Conservation (phyloP, 2,888 invertebrate species). For the Volucella inanis region DNA sequence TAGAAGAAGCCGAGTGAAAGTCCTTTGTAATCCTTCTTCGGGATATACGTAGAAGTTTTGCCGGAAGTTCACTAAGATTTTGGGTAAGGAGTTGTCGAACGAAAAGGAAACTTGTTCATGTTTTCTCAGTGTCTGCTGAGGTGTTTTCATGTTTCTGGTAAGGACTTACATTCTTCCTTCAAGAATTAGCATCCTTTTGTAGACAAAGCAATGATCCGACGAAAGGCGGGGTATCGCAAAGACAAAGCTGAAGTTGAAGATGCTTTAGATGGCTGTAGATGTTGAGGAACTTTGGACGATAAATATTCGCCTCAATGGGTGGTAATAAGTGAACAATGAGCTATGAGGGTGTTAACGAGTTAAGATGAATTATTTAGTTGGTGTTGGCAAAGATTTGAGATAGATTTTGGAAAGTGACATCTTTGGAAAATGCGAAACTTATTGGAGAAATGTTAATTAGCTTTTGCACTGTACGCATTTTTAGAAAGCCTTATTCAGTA, state of each 20-base stretch:
- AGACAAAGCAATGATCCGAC: not conserved
- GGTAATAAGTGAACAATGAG: conserved; percentile 17
- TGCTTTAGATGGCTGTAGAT: not conserved
- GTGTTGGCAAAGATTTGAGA: too few species aligned
- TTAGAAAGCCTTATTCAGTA: too few species aligned
- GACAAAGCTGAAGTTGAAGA: not conserved
- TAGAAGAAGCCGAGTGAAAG: not conserved
- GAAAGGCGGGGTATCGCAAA: not conserved
- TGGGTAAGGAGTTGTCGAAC: conserved; percentile 1
- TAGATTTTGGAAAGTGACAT: too few species aligned
- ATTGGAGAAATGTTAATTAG: too few species aligned
- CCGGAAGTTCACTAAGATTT: conserved; percentile 35
- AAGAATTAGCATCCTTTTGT: not conserved
- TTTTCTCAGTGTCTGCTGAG: conserved; percentile 3
- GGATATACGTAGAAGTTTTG: conserved; percentile 32
- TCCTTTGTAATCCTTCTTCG: conserved; percentile 34
- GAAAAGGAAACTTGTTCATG: conserved; percentile 30
- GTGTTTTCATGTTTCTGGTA: conserved; percentile 43
- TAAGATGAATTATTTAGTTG: conserved; percentile 13
- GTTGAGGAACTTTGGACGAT: conserved; percentile 3
- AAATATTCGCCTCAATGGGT: conserved; percentile 14
- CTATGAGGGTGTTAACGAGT: conserved; percentile 38
- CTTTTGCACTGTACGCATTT: too few species aligned
- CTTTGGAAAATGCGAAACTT: too few species aligned
- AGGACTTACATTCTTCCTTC: conserved; percentile 12